These are phyloP conservation scores for Diplogasteroides magnus DNA, from an alignment of 1,140 invertebrate genomes.

Conservation along the genomic window DNA sequence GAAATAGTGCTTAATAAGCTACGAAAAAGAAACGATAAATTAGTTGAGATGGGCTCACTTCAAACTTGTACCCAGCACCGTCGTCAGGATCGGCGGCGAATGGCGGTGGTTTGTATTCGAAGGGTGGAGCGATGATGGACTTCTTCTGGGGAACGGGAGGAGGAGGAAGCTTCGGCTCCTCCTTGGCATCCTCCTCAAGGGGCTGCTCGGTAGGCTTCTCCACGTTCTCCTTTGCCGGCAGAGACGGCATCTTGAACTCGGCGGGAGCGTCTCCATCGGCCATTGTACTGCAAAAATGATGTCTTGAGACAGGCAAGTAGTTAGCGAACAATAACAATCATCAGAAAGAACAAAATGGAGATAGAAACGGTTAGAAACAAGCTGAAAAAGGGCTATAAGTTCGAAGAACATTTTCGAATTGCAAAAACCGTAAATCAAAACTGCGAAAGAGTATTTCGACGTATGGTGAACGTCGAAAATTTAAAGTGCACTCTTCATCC, in stretches of 20 bases:
- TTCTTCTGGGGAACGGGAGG: neutral
- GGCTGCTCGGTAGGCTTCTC: neutral
- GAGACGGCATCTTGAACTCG: conserved; percentile 4
- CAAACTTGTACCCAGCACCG: conserved; percentile 17
- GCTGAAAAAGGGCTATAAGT: too few relatives aligned
- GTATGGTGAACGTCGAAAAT: too few relatives aligned
- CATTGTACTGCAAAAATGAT: too few relatives aligned
- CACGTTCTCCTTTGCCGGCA: neutral
- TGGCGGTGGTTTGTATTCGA: conserved; percentile 17
- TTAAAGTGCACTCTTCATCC: too few relatives aligned
- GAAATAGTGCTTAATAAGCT: conserved; percentile 1
- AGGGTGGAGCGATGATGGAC: conserved; percentile 3
- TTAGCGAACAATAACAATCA: too few relatives aligned
- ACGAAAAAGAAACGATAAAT: neutral
- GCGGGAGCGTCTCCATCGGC: neutral
- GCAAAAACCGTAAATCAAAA: too few relatives aligned
- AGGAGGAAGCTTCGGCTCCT: neutral
- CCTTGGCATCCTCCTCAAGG: too few relatives aligned
- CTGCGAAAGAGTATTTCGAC: too few relatives aligned
- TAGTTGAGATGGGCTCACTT: conserved; percentile 9
- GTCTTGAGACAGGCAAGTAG: too few relatives aligned
- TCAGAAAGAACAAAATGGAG: too few relatives aligned
- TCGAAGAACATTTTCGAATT: too few relatives aligned
- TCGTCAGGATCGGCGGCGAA: conserved; percentile 16
- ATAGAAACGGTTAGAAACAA: too few relatives aligned